Evolutionary conservation across 2,113 vertebrate genomes (phyloP).

Genomic region (Acanthochromis polyacanthus): DNA sequence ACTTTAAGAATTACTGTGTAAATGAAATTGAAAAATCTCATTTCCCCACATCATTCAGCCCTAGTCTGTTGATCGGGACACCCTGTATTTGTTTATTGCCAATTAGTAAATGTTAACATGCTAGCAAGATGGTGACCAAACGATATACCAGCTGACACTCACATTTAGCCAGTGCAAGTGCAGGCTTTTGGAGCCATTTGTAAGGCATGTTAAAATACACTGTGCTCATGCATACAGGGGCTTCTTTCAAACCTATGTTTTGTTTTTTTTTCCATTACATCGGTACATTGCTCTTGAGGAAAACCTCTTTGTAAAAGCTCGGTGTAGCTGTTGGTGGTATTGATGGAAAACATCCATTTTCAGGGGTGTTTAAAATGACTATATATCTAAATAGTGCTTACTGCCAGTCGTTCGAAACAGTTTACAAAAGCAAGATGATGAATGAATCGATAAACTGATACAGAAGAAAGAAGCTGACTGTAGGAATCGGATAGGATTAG

Average conservation of each 20-base stretch:
- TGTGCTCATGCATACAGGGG: background rate
- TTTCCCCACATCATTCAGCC: too few species aligned
- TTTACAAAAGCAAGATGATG: slow-evolving; percentile 22
- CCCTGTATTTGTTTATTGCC: too few species aligned
- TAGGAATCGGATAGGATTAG: background rate
- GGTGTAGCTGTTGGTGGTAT: slow-evolving; percentile 5
- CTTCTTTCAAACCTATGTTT: slow-evolving; percentile 7
- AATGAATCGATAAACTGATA: slow-evolving; percentile 6
- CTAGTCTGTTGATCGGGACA: background rate
- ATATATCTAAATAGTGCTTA: background rate
- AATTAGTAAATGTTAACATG: background rate
- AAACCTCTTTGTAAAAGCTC: slow-evolving; percentile 24
- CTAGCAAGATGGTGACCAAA: background rate
- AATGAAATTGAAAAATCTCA: too few species aligned
- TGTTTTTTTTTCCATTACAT: background rate
- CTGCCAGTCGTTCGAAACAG: background rate
- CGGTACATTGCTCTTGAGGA: background rate
- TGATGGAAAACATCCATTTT: slow-evolving; percentile 21
- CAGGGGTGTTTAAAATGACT: slow-evolving; percentile 12
- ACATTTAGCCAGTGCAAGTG: too few species aligned
- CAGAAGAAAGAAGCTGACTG: background rate
- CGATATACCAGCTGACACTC: too few species aligned
- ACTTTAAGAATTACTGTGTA: too few species aligned
- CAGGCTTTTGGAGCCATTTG: too few species aligned
- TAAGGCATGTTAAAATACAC: too few species aligned